Conservation (phyloP, 1,140 invertebrate genomes). For the Oreohelix idahoensis region DNA sequence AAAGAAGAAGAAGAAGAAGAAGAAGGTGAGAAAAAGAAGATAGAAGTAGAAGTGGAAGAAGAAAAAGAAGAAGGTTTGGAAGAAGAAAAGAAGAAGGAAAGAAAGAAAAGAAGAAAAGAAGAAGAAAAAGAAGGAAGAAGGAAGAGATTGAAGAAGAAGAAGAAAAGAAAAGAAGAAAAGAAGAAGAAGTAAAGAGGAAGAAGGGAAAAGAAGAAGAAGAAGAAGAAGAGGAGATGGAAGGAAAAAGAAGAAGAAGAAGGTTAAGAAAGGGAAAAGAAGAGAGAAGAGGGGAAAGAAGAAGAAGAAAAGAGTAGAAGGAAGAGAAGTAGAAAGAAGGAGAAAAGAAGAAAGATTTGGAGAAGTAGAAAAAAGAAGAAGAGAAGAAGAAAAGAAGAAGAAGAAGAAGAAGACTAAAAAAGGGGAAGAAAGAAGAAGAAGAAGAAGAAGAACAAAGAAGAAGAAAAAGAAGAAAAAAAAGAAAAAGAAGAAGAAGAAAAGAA, state of each 20-base stretch:
- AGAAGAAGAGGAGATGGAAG: neutral
- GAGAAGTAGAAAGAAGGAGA: neutral
- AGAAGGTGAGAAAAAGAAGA: neutral
- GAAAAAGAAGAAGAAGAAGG: neutral
- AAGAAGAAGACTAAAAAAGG: too few species aligned
- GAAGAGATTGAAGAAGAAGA: too few species aligned
- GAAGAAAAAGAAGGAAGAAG: neutral
- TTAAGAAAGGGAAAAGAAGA: neutral
- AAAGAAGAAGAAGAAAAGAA: neutral
- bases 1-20: neutral
- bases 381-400: neutral
- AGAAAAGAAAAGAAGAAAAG: neutral
- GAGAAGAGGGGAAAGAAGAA: neutral
- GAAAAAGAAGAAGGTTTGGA: neutral
- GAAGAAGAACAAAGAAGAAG: neutral
- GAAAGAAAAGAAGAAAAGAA: neutral
- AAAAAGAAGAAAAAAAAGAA: neutral
- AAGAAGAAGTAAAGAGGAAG: neutral
- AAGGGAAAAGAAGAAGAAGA: neutral
- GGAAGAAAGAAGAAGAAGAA: neutral
- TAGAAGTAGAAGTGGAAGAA: neutral
- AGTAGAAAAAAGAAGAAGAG: neutral
- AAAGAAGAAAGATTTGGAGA: neutral
- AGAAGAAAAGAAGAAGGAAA: neutral
- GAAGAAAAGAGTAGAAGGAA: neutral